Base-by-base conservation (phyloP, 2,888 invertebrate species). In the Apamea monoglypha region DNA sequence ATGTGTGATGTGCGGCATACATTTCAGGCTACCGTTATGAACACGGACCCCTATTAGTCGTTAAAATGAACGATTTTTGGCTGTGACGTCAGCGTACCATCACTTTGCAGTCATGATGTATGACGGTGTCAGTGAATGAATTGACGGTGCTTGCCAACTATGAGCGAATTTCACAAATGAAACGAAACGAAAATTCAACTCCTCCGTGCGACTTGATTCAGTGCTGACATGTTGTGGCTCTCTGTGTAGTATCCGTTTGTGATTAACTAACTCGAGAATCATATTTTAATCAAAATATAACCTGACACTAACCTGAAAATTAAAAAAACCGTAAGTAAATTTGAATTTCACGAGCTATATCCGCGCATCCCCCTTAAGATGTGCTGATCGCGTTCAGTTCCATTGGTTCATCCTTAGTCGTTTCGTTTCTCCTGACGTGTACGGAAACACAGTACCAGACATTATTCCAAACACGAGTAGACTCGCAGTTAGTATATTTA, bases 1-100 rank as follows among this genome's bases (percentile, higher is more conserved):
- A 86, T 81, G 59, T 84, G 76, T 66, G 50, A 83, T 73, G 80
- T 75, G 53, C 70, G 74, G 77, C 79, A 70, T 59, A 70, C 68
- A 80, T 80, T 74, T 59, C 59, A 79, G 59, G 7, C 67, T 69
- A 68, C 47, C 72, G 63, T 86, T 71, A 86, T 82, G 69, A 78
- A 76, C 72, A 70, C 29, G 69, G 36, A 66, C 56, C 44, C 32
- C 56, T 32, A 70, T 72, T 74, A 66, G 68, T 78, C 73, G 67
- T 84, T 74, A 83, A 76, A 86, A 79, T 83, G 44, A 74, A 84
- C 59, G 86, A 71, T 77, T 82, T 71, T 53, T 16, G 12, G 59
- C 44, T 61, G n/a, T 69, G 71, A 74, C 69, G 76, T 86, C 76
- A 82, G 76, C 76, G 56, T 50, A 18, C n/a, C n/a, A 32, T 61